Conservation (phyloP, 2,888 invertebrate species). For the Temnothorax rugatulus region DNA sequence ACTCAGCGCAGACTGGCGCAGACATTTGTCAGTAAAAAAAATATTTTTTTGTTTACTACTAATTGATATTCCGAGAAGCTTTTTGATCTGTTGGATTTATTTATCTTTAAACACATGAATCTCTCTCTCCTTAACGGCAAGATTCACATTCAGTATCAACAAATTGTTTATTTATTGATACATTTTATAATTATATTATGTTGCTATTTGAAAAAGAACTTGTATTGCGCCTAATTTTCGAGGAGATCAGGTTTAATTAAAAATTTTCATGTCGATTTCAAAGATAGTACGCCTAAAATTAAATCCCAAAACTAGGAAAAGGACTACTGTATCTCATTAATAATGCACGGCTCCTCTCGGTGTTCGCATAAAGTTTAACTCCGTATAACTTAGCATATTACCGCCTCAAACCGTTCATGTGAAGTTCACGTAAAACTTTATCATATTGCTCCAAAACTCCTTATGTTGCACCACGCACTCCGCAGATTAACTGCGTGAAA, state of each 20-base stretch:
- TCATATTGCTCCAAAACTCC: conserved; percentile 19
- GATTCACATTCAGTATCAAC: background rate
- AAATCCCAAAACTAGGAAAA: conserved; percentile 29
- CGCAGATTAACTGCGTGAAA: conserved; percentile 9
- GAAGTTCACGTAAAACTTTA: conserved; percentile 41
- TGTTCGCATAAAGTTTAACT: conserved; percentile 44
- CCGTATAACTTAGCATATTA: conserved; percentile 37
- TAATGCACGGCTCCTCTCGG: conserved; percentile 40
- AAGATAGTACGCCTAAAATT: background rate
- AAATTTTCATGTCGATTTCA: background rate
- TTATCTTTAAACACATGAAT: conserved; percentile 16
- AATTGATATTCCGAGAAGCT: conserved; percentile 58
- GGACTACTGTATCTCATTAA: conserved; percentile 40
- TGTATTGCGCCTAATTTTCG: background rate
- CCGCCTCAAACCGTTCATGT: conserved; percentile 13
- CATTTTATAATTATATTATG: background rate
- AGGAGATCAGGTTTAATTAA: background rate
- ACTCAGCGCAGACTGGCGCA: conserved; percentile 54
- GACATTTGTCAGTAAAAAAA: conserved; percentile 41
- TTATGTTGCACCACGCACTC: background rate
- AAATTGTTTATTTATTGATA: background rate
- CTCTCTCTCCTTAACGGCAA: too few species aligned
- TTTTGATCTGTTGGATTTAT: conserved; percentile 41
- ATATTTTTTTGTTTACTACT: conserved; percentile 2
- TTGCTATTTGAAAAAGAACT: too few species aligned